Percentiles rank a stretch among this genome's conserved stretches.
phyloP scores from a whole-genome alignment of 2,113 vertebrate species.

The Ascaphus truei region DNA sequence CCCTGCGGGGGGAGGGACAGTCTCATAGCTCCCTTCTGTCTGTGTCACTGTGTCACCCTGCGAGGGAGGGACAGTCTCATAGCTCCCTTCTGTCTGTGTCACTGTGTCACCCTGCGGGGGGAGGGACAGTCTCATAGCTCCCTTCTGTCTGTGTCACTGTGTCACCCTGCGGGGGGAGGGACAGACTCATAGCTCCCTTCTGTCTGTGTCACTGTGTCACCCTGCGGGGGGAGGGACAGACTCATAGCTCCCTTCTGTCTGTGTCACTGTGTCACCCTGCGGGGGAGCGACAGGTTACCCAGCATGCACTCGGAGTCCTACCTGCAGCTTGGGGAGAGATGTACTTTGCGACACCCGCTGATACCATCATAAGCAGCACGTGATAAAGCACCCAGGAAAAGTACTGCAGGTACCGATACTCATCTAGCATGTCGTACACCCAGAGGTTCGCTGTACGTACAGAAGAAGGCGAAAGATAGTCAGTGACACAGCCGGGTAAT shows the following conservation, averaged over 20 bases:
- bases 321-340: constrained; percentile 40
- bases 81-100: no score
- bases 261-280: neutral
- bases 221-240: no score
- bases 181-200: neutral
- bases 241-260: no score
- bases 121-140: neutral
- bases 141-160: no score
- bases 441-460: constrained; percentile 34
- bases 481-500: neutral
- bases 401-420: constrained; percentile 27
- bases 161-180: neutral
- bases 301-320: neutral
- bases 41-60: no score
- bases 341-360: constrained; percentile 32
- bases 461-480: neutral
- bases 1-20: no score
- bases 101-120: neutral
- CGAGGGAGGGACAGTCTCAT: neutral
- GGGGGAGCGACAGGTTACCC: neutral
- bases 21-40: no score
- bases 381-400: constrained; percentile 40
- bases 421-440: constrained; percentile 29
- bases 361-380: constrained; percentile 3
- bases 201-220: neutral